Evolutionary conservation across 2,797 vertebrate species (phyloP), one percentile per base, ranked within the genome.

Genomic region (Dicrostonyx torquatus): DNA sequence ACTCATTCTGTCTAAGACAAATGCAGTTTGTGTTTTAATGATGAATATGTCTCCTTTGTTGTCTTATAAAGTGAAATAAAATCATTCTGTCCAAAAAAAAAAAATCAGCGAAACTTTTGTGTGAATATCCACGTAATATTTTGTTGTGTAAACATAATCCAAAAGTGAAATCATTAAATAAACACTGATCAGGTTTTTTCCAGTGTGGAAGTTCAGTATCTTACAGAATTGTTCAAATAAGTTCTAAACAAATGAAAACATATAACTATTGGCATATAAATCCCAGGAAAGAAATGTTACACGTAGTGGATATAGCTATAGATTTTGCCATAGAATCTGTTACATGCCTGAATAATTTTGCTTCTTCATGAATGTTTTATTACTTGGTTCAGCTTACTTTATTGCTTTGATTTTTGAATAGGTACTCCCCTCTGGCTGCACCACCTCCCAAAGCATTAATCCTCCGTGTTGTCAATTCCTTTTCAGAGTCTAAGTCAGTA

Each of bases 201-300:
- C 22, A 53, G 85, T 68, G 87, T 85, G 6, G 48, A 22, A 90
- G 3, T 88, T 96, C 75, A 95, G 77, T 79, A 70, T 22, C 34
- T 80, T 87, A 50, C 17, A 66, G 92, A 95, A 86, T 86, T 95
- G 95, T 70, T 96, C 86, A 86, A 89, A 93, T 79, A 83, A 91
- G 92, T 43, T 72, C 60, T 60, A 90, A 87, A 90, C 13, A 96
- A 96, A 97, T 60, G 77, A 88, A 96, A 94, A 89, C 40, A 79
- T 20, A 40, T 11, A 97, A 95, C 13, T 31, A 6, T 2, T 93
- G 79, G 83, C 89, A 96, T 37, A 75, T 64, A 37, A 95, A 94
- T 50, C 64, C 93, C n/a, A 90, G 93, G 91, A 97, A 97, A 97
- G 18, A 97, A 98, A 98, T 79, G 90, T 64, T 90, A 87, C 89